Conservation (phyloP, 2,113 vertebrate species). For the Eurypyga helias region DNA sequence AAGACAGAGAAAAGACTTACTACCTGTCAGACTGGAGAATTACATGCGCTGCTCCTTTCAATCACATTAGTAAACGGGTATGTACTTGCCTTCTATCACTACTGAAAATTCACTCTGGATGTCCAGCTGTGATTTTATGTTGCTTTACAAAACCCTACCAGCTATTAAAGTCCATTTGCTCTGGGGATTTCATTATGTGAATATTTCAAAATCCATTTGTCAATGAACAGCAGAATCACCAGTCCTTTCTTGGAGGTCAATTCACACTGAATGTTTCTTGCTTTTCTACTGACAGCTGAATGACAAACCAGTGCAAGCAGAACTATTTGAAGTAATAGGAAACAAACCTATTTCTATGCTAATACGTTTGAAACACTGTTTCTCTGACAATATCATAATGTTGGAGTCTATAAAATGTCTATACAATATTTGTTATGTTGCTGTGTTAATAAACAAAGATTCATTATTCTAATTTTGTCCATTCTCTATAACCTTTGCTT, state of each 20-base stretch:
- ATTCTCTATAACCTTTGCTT: conserved; percentile 56
- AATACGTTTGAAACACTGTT: conserved; percentile 32
- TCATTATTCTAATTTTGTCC: conserved; percentile 58
- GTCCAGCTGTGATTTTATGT: neutral
- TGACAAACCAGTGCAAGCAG: conserved; percentile 18
- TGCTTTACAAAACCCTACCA: neutral
- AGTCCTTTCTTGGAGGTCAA: conserved; percentile 37
- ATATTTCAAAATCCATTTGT: conserved; percentile 48
- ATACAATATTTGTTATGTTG: neutral
- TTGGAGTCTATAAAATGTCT: conserved; percentile 32
- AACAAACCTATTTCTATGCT: conserved; percentile 41
- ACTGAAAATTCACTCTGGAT: neutral
- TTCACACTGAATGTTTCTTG: conserved; percentile 2
- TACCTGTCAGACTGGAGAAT: neutral
- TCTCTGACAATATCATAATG: neutral
- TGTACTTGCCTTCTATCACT: neutral
- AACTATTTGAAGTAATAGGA: conserved; percentile 18
- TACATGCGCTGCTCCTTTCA: neutral
- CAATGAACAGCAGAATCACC: neutral
- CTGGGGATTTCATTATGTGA: conserved; percentile 27
- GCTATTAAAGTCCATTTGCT: conserved; percentile 1
- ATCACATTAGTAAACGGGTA: neutral
- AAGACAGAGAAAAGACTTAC: neutral
- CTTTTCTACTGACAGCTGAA: conserved; percentile 37
- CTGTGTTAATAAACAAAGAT: conserved; percentile 26